A percentile compares a stretch with the other conserved stretches of the same genome.
Evolutionary conservation across 2,797 vertebrate species (phyloP).

Genomic region (Nyctalus aviator): DNA sequence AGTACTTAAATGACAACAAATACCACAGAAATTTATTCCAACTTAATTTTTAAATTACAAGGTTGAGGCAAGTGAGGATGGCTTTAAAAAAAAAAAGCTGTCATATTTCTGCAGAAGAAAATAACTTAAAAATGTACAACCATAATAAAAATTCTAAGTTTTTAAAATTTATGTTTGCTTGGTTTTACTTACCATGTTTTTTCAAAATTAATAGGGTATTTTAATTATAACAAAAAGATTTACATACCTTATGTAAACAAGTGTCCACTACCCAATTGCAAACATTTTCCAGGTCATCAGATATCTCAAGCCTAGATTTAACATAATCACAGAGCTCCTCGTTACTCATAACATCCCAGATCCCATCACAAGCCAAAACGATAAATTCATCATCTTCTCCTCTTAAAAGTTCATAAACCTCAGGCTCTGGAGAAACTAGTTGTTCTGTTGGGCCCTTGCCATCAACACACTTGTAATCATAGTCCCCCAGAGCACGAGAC

Average conservation of each 20-base stretch:
- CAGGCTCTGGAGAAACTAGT: conserved; percentile 98
- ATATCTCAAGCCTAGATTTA: conserved; percentile 96
- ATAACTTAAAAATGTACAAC: background rate
- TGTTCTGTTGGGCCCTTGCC: conserved; percentile 99
- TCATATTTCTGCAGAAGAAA: conserved; percentile 16
- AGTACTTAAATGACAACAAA: conserved; percentile 51
- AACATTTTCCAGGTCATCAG: conserved; percentile 97
- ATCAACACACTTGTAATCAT: conserved; percentile 99
- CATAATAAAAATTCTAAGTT: conserved; percentile 43
- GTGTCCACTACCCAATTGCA: conserved; percentile 99
- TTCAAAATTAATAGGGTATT: conserved; percentile 60
- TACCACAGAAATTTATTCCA: background rate
- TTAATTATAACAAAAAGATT: conserved; percentile 75
- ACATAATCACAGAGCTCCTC: conserved; percentile 99
- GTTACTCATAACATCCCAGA: conserved; percentile 99
- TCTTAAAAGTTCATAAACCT: conserved; percentile 96
- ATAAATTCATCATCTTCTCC: conserved; percentile 97
- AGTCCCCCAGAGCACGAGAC: conserved; percentile 98
- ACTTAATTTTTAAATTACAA: conserved; percentile 61
- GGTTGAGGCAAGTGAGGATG: background rate
- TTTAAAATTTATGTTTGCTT: conserved; percentile 2
- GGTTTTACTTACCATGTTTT: conserved; percentile 64
- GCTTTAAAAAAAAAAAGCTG: background rate
- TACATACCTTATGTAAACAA: conserved; percentile 98
- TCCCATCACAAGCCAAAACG: conserved; percentile 97